A percentile compares a stretch with the other conserved stretches of the same genome.
Evolutionary conservation across 2,888 invertebrate species (phyloP).

Genomic region (Drosophila hamatofila): DNA sequence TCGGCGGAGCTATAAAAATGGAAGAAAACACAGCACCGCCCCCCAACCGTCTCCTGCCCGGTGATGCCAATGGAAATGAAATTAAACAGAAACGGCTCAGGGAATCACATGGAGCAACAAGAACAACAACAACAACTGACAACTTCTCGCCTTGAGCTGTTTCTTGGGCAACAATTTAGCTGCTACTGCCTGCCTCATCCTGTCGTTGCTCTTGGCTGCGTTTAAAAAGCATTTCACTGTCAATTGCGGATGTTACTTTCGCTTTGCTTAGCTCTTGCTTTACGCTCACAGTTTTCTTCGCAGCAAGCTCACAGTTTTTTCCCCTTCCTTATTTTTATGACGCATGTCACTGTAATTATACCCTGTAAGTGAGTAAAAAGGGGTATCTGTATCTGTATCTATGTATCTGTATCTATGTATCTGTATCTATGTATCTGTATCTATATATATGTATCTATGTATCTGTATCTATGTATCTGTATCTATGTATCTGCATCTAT

Average conservation of each 20-base stretch:
- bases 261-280: conserved; percentile 38
- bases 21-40: not conserved
- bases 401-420: no score
- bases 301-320: conserved; percentile 3
- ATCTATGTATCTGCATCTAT: no score
- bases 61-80: conserved; percentile 60
- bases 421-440: no score
- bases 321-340: conserved; percentile 44
- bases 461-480: no score
- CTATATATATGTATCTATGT: no score
- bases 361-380: conserved; percentile 4
- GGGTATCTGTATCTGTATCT: no score
- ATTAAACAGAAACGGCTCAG: conserved; percentile 50
- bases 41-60: conserved; percentile 9
- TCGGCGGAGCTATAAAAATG: conserved; percentile 15
- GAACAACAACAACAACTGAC: conserved; percentile 22
- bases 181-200: conserved; percentile 3
- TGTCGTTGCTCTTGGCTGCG: conserved; percentile 21
- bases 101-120: conserved; percentile 24
- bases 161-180: conserved; percentile 26
- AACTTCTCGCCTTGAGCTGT: conserved; percentile 41
- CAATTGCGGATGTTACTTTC: conserved; percentile 63
- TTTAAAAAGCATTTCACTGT: conserved; percentile 74
- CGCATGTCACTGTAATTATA: conserved; percentile 52
- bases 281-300: conserved; percentile 24